These are phyloP conservation scores for Eciton burchellii DNA, from an alignment of 1,140 invertebrate genomes.

Conservation along the genomic window DNA sequence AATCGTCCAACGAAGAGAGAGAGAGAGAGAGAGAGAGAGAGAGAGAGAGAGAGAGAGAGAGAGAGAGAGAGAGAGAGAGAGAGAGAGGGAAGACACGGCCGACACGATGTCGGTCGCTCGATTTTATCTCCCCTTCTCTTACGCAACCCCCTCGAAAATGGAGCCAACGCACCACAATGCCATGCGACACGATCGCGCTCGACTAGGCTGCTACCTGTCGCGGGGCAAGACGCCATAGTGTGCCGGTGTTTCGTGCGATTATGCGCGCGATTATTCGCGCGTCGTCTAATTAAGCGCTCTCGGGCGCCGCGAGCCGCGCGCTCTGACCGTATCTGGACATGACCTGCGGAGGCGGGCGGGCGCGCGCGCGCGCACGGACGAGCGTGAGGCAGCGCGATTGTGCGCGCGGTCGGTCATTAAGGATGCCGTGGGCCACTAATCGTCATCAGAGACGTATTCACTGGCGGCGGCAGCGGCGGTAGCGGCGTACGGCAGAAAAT, in stretches of 20 bases:
- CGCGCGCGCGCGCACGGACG: conserved; percentile 58
- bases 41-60: neutral
- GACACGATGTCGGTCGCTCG: conserved; percentile 22
- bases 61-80: neutral
- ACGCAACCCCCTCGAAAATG: conserved; percentile 41
- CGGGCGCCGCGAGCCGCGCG: conserved; percentile 63
- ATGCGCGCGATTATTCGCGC: conserved; percentile 65
- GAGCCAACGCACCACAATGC: conserved; percentile 33
- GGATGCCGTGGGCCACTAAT: conserved; percentile 79
- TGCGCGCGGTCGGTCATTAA: conserved; percentile 75
- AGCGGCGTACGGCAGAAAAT: conserved; percentile 73
- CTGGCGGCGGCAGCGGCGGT: conserved; percentile 51
- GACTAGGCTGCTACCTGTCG: conserved; percentile 19
- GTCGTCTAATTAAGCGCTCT: conserved; percentile 71
- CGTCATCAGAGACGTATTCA: conserved; percentile 81
- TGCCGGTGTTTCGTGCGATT: conserved; percentile 40
- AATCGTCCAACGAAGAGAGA: conserved; percentile 40
- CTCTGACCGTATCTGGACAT: conserved; percentile 71
- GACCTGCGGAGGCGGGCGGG: conserved; percentile 38
- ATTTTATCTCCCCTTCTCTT: conserved; percentile 58
- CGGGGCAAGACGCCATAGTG: conserved; percentile 21
- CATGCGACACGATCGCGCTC: conserved; percentile 27
- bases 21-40: neutral
- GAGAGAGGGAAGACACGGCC: no score
- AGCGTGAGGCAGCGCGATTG: conserved; percentile 32